Base-by-base conservation (phyloP, 64 coral and sea anemone genomes). In the Porites lutea region DNA sequence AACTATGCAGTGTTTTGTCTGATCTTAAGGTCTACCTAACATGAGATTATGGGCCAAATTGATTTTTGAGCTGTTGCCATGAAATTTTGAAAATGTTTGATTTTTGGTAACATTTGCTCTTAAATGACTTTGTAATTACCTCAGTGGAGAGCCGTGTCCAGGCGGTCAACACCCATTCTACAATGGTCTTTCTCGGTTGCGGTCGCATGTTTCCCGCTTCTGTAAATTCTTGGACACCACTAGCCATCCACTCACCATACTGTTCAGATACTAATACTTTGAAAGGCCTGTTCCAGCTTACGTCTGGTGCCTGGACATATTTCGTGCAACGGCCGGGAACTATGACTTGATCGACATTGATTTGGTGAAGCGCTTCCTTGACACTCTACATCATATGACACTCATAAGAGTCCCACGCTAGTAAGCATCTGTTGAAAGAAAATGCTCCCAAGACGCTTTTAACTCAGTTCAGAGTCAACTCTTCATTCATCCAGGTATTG, bases 401-500 rank as follows among this genome's bases (percentile, higher is more conserved):
- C 13, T 90, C 37, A 13, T 64, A 90, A 2, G 89, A 90, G 77
- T 82, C 89, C 89, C 67, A 91, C 0, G 89, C 79, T 61, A 83
- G 78, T 46, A 90, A 67, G 45, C 75, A 48, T 16, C 61, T 66
- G 19, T 48, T 90, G 45, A 90, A 90, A 9, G 88, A 79, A 79
- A 90, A 90, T 15, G 74, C 14, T 16, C 88, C 75, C 10, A 79
- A 50, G 15, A 71, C 88, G 2, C 8, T 68, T 90, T 66, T 5
- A 11, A 91, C 79, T 81, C 81, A 78, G 52, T 83, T 83, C 67
- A 83, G 77, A 74, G 89, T 90, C 67, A 83, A 59, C 50, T 91
- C 69, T 82, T 91, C 89, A 85, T 92, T 86, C 90, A 92, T 86
- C 90, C 90, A 92, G 45, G 57, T 71, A 55, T 92, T 92, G 2